Base-by-base conservation (phyloP, 2,888 invertebrate species). In the Balanococcus diminutus region DNA sequence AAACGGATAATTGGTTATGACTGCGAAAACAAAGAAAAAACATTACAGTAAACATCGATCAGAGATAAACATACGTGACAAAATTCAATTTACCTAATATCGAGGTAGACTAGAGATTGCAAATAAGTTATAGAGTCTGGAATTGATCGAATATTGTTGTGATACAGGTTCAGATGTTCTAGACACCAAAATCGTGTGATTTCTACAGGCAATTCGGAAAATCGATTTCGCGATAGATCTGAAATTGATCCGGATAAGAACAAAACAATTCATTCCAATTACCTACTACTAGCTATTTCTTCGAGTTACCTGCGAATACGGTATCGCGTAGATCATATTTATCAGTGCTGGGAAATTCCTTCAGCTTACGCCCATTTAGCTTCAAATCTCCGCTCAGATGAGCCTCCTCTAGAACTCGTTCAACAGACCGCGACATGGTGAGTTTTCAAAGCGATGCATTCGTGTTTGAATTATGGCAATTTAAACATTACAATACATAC, bases 261-360 rank as follows among this genome's bases (percentile, higher is more conserved):
- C 31, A 31, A 46, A 36, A 36, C n/a, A 36, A 6, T 8, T 36
- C 8, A 46, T 46, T 46, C 61, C 8, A 4, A n/a, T 19, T 51
- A 19, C 0, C 8, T 9, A 28, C 25, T 25, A 8, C 51, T n/a
- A n/a, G 16, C 46, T n/a, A n/a, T n/a, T n/a, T n/a, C n/a, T n/a
- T n/a, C n/a, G n/a, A n/a, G 28, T 83, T 87, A 98, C 98, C 98
- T 93, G 97, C 96, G 90, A 94, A 93, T 89, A 97, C 96, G 88
- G 97, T 96, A 92, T 98, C 98, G 90, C 94, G 93, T 89, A 98
- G 92, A 91, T 96, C 95, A 91, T 94, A 97, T 91, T 96, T 96
- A 22, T 89, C 89, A 82, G 89, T 88, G 90, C 93, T 93, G 19
- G 98, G 97, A 89, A 97, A 97, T 90, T 97, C 97, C 90, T 96